Evolutionary conservation across 1,140 invertebrate species (phyloP), one percentile per base, ranked within the genome.

Genomic region (Drepana arcuata): DNA sequence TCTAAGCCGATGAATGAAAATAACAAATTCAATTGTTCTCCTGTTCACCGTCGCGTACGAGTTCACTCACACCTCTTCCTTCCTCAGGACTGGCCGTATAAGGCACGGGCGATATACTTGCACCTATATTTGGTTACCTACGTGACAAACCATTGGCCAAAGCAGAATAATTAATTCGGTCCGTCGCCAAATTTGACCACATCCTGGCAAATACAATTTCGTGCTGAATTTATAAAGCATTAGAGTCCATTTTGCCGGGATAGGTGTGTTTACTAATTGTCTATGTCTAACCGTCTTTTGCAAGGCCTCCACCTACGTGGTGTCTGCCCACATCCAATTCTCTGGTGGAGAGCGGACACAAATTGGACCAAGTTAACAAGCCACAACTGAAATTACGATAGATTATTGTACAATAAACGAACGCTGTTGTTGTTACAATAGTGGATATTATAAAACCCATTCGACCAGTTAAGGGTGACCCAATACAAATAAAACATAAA

Each of bases 311-410:
- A 63, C 72, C 74, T 79, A 79, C 74, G 36, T 64, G 46, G 53
- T 41, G 27, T 32, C 74, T 61, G 56, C 74, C 72, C 72, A 80
- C 74, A 74, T 74, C 58, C 74, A 79, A 77, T 79, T 68, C 50
- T 39, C 42, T 48, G 42, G 44, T 40, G 18, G 33, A 32, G 29
- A 41, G 41, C 14, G 14, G 41, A 27, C 35, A 46, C 52, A 52
- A 65, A 66, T 60, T 68, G 57, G 55, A 39, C 48, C 48, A 58
- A 62, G 61, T 65, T 52, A n/a, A n/a, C n/a, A n/a, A n/a, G n/a
- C n/a, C n/a, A n/a, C n/a, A n/a, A n/a, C n/a, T n/a, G n/a, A n/a
- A n/a, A n/a, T n/a, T n/a, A n/a, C n/a, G n/a, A n/a, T n/a, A n/a
- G n/a, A n/a, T n/a, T n/a, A n/a, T n/a, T n/a, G n/a, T n/a, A n/a